These are phyloP conservation scores for Ferrisia virgata DNA, from an alignment of 2,888 invertebrate species.

Conservation along the genomic window DNA sequence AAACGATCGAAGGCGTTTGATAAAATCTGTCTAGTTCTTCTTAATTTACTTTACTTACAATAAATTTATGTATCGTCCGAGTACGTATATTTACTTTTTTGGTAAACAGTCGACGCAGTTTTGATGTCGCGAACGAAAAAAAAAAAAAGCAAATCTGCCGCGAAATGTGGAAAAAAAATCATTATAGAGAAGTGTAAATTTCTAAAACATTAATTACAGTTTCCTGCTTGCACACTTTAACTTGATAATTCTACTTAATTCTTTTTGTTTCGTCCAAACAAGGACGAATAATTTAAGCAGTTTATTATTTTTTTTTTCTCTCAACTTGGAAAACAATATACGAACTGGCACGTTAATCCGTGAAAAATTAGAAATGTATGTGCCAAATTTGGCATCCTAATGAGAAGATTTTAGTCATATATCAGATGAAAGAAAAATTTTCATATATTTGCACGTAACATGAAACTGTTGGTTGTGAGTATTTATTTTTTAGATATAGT, in stretches of 20 bases:
- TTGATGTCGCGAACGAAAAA: background rate
- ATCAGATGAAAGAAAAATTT: too few species aligned
- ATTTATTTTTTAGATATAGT: too few species aligned
- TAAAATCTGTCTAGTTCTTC: constrained; percentile 1
- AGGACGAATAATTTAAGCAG: constrained; percentile 23
- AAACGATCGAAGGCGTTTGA: background rate
- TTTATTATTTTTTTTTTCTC: background rate
- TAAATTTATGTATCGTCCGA: background rate
- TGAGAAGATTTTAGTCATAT: background rate
- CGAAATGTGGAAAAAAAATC: constrained; percentile 17
- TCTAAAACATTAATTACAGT: constrained; percentile 30
- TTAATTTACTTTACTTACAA: background rate
- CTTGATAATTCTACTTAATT: constrained; percentile 19
- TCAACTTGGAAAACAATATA: background rate
- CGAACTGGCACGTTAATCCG: background rate
- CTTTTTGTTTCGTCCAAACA: background rate
- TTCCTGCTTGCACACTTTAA: constrained; percentile 28
- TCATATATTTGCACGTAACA: too few species aligned
- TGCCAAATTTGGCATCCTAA: background rate
- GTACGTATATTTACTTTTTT: background rate
- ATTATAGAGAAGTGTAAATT: constrained; percentile 8
- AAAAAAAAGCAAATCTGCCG: background rate
- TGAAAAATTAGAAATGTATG: background rate
- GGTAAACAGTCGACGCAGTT: background rate
- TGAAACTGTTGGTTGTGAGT: too few species aligned